A percentile compares a stretch with the other conserved stretches of the same genome.
These are phyloP conservation scores for Morone saxatilis DNA, from an alignment of 2,113 vertebrate species.

Conservation along the genomic window DNA sequence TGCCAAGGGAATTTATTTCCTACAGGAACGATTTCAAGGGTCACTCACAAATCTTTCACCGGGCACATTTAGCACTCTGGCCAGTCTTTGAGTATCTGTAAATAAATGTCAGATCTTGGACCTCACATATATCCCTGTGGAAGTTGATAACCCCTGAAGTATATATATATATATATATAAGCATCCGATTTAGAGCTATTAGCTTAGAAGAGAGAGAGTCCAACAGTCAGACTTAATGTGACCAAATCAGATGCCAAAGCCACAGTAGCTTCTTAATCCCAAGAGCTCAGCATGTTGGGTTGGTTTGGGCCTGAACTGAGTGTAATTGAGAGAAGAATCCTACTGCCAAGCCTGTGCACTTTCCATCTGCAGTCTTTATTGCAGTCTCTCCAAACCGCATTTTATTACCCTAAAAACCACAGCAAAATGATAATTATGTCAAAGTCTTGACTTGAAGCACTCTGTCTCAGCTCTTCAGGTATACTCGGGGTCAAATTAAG, in stretches of 20 bases:
- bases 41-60: slow-evolving; percentile 37
- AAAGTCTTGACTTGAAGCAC: neutral
- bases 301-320: slow-evolving; percentile 51
- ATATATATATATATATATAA: slow-evolving; percentile 22
- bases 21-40: slow-evolving; percentile 26
- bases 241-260: slow-evolving; percentile 42
- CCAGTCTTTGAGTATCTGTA: slow-evolving; percentile 7
- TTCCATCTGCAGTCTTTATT: slow-evolving; percentile 23
- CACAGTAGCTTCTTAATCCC: slow-evolving; percentile 55
- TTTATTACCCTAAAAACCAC: slow-evolving; percentile 15
- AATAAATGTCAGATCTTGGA: slow-evolving; percentile 33
- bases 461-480: neutral
- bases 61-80: neutral
- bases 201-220: slow-evolving; percentile 31
- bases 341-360: slow-evolving; percentile 29
- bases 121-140: slow-evolving; percentile 9
- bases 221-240: slow-evolving; percentile 51
- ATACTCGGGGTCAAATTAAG: neutral
- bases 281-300: slow-evolving; percentile 25
- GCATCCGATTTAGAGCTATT: slow-evolving; percentile 47
- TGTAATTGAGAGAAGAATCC: slow-evolving; percentile 20
- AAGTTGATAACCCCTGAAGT: slow-evolving; percentile 46
- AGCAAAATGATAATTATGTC: neutral
- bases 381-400: neutral
- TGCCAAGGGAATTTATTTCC: slow-evolving; percentile 25